Evolutionary conservation across 2,888 invertebrate genomes (phyloP), one percentile per base, ranked within the genome.

Genomic region (Drosophila acutilabella): DNA sequence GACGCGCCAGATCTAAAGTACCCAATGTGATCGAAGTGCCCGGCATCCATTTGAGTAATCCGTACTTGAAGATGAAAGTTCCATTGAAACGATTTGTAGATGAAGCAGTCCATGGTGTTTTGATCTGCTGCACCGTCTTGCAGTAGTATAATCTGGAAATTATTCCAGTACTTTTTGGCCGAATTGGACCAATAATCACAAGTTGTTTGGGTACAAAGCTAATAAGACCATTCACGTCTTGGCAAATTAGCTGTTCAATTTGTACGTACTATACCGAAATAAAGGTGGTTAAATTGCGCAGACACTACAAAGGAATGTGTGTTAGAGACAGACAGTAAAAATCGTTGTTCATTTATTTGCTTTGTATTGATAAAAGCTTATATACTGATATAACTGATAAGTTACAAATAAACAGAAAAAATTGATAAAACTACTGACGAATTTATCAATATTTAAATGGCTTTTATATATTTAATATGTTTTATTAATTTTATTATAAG

Each of bases 11-110:
- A 11, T 88, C 91, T 4, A 85, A 89, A 69, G 77, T 87, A 1
- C 88, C 90, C 6, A 91, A 77, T 51, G 81, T 91, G 33, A 69
- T 91, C 2, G 90, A 91, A 58, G 87, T 91, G 33, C 91, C 84
- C 2, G 91, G 91, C 0, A 69, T 90, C 33, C 91, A 91, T 33
- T 56, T 91, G 13, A 48, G 58, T 0, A 60, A 79, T 2, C 33
- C 78, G 1, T 7, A 36, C 7, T 57, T 48, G 1, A 64, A 66
- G 3, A 10, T 81, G 0, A 70, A 75, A 0, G 47, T 14, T 0
- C 64, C 82, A 0, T 75, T 91, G 1, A 64, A 74, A 30, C 64
- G 57, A 0, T 90, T 91, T 20, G 56, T 91, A 0, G 85, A 91
- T 4, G 76, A 76, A 3, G 81, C 91, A 0, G 50, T 70, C 0